Evolutionary conservation across 2,888 invertebrate genomes (phyloP).

Genomic region (Leptopterna dolabrata): DNA sequence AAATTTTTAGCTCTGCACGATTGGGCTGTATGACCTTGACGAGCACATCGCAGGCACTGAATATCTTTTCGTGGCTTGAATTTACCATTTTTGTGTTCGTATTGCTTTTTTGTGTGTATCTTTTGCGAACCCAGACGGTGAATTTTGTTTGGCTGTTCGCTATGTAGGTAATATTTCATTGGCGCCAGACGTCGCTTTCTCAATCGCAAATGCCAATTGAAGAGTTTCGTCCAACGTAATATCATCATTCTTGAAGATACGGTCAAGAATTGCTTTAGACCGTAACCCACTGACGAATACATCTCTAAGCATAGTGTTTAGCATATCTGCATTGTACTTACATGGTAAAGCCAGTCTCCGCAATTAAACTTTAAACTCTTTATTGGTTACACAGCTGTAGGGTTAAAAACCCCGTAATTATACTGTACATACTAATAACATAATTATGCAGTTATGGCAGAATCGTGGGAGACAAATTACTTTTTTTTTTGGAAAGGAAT

Average conservation of each 20-base stretch:
- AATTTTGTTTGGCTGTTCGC: neutral
- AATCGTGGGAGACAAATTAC: no score
- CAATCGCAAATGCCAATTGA: slow-evolving; percentile 33
- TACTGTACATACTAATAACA: no score
- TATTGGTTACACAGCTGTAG: no score
- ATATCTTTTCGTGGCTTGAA: neutral
- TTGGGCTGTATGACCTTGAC: neutral
- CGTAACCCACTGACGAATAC: slow-evolving; percentile 27
- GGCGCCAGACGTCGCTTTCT: neutral
- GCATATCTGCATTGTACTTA: slow-evolving; percentile 16
- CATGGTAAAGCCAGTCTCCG: neutral
- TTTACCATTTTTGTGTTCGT: neutral
- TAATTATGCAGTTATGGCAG: no score
- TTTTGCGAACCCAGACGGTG: neutral
- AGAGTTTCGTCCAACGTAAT: slow-evolving; percentile 17
- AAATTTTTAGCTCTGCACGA: neutral
- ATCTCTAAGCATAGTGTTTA: slow-evolving; percentile 18
- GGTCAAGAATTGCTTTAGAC: slow-evolving; percentile 36
- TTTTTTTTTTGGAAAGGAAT: no score
- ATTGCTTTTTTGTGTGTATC: no score
- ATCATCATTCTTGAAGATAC: slow-evolving; percentile 18
- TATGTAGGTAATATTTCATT: slow-evolving; percentile 24
- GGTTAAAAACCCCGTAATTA: no score
- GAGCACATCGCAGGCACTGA: neutral
- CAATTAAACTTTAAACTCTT: no score